These are phyloP conservation scores for Eriosoma lanigerum DNA, from an alignment of 1,140 invertebrate genomes.

Conservation along the genomic window DNA sequence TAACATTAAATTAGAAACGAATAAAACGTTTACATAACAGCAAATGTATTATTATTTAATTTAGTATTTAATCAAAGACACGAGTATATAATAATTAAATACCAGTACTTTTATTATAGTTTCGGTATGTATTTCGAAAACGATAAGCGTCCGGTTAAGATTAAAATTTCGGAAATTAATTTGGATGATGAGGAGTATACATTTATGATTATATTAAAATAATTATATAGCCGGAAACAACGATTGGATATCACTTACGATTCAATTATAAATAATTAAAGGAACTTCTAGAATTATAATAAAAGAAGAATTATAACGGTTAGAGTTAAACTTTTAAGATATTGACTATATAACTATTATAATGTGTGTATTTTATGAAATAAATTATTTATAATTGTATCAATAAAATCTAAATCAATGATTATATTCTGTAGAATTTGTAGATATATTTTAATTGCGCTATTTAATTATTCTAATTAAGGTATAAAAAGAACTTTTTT, in stretches of 20 bases:
- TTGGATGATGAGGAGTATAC: background rate
- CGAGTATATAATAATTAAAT: too few species aligned
- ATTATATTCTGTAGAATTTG: background rate
- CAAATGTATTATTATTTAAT: too few species aligned
- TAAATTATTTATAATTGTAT: too few species aligned
- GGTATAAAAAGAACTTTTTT: too few species aligned
- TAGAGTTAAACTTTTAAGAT: background rate
- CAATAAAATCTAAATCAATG: background rate
- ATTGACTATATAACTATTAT: background rate
- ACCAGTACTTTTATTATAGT: background rate
- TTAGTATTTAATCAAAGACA: too few species aligned
- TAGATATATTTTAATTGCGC: background rate
- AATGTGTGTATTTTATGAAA: background rate
- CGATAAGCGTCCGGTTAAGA: background rate
- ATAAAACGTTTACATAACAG: too few species aligned
- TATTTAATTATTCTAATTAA: too few species aligned
- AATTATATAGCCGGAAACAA: background rate
- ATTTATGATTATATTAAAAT: background rate
- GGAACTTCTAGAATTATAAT: background rate
- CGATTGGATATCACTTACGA: background rate
- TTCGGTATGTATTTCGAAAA: background rate
- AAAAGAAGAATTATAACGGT: background rate
- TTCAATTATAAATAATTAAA: background rate
- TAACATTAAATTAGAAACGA: too few species aligned
- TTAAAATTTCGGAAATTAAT: slow-evolving; percentile 18